These are phyloP conservation scores for Lepidotrigona ventralis DNA, from an alignment of 1,140 invertebrate species.

Conservation along the genomic window DNA sequence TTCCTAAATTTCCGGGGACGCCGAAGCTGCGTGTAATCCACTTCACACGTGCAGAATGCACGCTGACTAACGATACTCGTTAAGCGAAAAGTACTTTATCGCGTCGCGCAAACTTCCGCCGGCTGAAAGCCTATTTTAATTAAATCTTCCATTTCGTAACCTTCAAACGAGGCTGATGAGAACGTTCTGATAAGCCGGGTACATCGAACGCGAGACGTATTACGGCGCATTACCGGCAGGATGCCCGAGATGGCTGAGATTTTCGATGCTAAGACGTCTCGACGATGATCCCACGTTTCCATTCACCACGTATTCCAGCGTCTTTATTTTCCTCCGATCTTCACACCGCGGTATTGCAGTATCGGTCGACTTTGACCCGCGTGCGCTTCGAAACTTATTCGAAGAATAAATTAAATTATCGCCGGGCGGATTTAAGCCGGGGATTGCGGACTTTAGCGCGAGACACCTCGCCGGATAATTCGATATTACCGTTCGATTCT, in stretches of 20 bases:
- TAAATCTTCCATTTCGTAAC: too few relatives aligned
- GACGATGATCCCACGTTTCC: not conserved
- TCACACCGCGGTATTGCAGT: not conserved
- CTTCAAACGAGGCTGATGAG: too few relatives aligned
- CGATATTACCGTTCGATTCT: conserved; percentile 52
- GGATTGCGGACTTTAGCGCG: not conserved
- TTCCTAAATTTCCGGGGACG: too few relatives aligned
- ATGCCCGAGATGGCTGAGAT: not conserved
- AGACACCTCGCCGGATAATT: conserved; percentile 39
- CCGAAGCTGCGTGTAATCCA: too few relatives aligned
- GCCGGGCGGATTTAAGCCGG: not conserved
- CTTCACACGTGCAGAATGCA: too few relatives aligned
- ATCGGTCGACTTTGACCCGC: not conserved
- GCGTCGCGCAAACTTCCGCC: too few relatives aligned
- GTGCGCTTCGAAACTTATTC: too few relatives aligned
- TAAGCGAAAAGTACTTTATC: too few relatives aligned
- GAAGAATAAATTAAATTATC: conserved; percentile 11
- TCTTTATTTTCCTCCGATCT: not conserved
- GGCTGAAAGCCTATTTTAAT: too few relatives aligned
- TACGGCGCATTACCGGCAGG: not conserved
- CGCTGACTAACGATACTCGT: too few relatives aligned
- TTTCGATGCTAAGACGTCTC: conserved; percentile 1
- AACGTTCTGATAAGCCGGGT: too few relatives aligned
- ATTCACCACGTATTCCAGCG: not conserved
- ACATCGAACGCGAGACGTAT: too few relatives aligned